Percentiles rank a stretch among this genome's conserved stretches.
These are phyloP conservation scores for Acleris sparsana DNA, from an alignment of 2,888 invertebrate genomes.

Conservation along the genomic window DNA sequence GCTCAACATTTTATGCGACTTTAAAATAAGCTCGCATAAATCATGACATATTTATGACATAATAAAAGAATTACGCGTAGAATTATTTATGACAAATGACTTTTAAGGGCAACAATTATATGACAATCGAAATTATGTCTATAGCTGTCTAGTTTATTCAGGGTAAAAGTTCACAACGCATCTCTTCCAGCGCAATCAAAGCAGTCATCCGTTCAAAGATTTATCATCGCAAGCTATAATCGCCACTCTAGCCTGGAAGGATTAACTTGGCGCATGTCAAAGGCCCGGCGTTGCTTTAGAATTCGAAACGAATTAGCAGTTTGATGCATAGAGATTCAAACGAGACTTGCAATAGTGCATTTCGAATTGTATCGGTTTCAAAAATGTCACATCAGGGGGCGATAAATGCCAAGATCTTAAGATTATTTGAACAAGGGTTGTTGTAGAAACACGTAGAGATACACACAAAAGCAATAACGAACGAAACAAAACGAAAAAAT, in stretches of 20 bases:
- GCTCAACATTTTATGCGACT: too few relatives aligned
- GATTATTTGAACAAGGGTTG: too few relatives aligned
- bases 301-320: conserved; percentile 1
- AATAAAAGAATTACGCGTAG: too few relatives aligned
- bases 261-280: conserved; percentile 12
- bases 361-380: background rate
- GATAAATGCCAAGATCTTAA: background rate
- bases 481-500: too few relatives aligned
- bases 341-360: conserved; percentile 4
- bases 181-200: conserved; percentile 16
- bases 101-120: too few relatives aligned
- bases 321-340: background rate
- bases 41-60: too few relatives aligned
- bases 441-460: too few relatives aligned
- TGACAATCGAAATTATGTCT: background rate
- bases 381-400: background rate
- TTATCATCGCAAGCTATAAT: conserved; percentile 19
- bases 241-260: conserved; percentile 14
- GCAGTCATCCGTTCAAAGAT: conserved; percentile 29
- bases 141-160: background rate
- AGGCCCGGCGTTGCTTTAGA: conserved; percentile 10
- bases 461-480: too few relatives aligned
- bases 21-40: too few relatives aligned
- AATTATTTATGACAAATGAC: too few relatives aligned
- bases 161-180: conserved; percentile 5